Base-by-base conservation (phyloP, 2,888 invertebrate genomes). In the Lucinisca nassula region DNA sequence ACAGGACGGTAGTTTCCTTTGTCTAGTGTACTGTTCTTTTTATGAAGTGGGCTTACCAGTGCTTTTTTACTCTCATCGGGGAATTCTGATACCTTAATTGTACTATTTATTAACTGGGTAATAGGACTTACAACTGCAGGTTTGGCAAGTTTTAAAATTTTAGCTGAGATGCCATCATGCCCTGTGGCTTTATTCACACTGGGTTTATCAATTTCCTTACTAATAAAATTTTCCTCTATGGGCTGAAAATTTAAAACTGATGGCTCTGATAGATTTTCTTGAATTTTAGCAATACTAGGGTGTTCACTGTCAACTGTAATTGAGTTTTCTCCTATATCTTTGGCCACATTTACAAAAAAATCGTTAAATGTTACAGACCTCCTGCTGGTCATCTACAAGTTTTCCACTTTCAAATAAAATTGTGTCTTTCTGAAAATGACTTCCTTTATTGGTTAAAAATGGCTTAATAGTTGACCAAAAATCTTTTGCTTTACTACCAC, bases 1-100 rank as follows among this genome's bases (percentile, higher is more conserved):
- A 85, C 76, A 21, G 84, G 84, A 24, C 84, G 49, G 27, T 77
- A 85, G 38, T 80, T 85, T 38, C 74, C 45, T 37, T 78, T 82
- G 40, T 55, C 21, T n/a, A 82, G n/a, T 12, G 74, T 14, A 27
- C 38, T 55, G 30, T 67, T 85, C 67, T 79, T 82, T 55, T 82
- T 81, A 37, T 61, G 82, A 4, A 85, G 12, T 30, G 85, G 82
- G 35, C 67, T 74, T 8, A 85, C 82, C 40, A 82, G 74, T 35
- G 75, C 75, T 27, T 78, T 24, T 24, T 82, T 79, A 12, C 79
- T 38, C 24, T 40, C 49, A 51, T 79, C 73, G 35, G 76, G 80
- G 37, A 84, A 84, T 58, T 1, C 21, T 1, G 24, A 27, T 37
- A 51, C 49, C 3, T 8, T 10, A 30, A 75, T 81, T 21, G 76